Conservation (phyloP, 2,113 vertebrate genomes). For the Plestiodon gilberti region DNA sequence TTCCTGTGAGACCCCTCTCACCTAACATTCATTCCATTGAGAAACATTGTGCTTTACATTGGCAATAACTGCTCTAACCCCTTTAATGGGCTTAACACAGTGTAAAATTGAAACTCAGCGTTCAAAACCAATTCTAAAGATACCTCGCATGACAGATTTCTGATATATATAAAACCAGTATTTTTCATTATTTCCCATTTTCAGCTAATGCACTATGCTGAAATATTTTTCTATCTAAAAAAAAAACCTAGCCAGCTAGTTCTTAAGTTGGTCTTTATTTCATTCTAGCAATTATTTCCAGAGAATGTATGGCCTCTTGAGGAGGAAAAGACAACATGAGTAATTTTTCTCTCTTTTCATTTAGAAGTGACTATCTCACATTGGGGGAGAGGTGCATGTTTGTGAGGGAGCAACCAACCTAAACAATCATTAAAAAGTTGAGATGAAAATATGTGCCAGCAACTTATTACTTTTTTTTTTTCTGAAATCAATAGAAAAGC, state of each 20-base stretch:
- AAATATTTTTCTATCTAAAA: neutral
- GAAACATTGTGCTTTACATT: neutral
- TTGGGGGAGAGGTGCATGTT: too few species aligned
- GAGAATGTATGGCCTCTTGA: neutral
- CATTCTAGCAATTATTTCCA: neutral
- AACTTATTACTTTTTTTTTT: slow-evolving; percentile 7
- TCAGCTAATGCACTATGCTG: neutral
- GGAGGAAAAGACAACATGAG: neutral
- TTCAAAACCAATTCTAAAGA: neutral
- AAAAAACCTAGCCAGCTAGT: neutral
- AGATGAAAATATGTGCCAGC: slow-evolving; percentile 29
- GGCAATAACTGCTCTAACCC: neutral
- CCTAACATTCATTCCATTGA: neutral
- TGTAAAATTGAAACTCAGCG: neutral
- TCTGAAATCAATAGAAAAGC: slow-evolving; percentile 14
- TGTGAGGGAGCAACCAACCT: neutral
- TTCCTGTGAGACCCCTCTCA: neutral
- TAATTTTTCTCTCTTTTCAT: neutral
- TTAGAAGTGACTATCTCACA: neutral
- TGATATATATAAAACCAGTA: too few species aligned
- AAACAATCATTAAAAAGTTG: neutral
- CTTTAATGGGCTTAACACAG: neutral
- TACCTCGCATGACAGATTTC: too few species aligned
- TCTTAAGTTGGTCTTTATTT: neutral
- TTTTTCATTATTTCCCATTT: neutral